These are phyloP conservation scores for Manacus vitellinus DNA, from an alignment of 2,113 vertebrate species.

Conservation along the genomic window DNA sequence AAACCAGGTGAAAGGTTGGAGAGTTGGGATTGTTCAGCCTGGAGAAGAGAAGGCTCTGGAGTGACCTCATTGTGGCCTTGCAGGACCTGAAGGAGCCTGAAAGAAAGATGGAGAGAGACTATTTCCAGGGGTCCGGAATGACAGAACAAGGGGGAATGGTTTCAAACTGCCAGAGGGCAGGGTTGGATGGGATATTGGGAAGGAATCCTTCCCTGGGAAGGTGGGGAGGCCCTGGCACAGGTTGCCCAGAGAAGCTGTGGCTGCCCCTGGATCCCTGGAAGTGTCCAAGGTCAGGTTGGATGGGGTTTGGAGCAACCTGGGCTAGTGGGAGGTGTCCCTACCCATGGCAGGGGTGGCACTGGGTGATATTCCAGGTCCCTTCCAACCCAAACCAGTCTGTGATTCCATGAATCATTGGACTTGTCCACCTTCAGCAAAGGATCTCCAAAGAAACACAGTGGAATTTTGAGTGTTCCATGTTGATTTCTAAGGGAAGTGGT, in stretches of 20 bases:
- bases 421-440: not conserved
- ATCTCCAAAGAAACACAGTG: not conserved
- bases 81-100: not conserved
- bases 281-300: not conserved
- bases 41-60: not conserved
- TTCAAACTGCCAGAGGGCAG: not conserved
- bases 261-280: not conserved
- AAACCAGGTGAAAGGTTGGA: not conserved
- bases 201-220: not conserved
- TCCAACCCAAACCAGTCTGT: not conserved
- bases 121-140: not conserved
- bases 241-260: not conserved
- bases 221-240: fast-evolving
- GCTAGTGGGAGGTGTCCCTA: fast-evolving
- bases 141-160: not conserved
- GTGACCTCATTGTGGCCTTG: not conserved
- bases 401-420: not conserved
- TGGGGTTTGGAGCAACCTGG: fast-evolving
- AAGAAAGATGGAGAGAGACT: not conserved
- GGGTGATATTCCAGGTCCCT: not conserved
- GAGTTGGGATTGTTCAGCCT: not conserved
- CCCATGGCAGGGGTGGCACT: not conserved
- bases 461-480: not conserved
- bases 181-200: not conserved
- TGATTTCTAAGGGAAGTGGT: not conserved